These are phyloP conservation scores for Scolopax mira DNA, from an alignment of 2,113 vertebrate species.

Conservation along the genomic window DNA sequence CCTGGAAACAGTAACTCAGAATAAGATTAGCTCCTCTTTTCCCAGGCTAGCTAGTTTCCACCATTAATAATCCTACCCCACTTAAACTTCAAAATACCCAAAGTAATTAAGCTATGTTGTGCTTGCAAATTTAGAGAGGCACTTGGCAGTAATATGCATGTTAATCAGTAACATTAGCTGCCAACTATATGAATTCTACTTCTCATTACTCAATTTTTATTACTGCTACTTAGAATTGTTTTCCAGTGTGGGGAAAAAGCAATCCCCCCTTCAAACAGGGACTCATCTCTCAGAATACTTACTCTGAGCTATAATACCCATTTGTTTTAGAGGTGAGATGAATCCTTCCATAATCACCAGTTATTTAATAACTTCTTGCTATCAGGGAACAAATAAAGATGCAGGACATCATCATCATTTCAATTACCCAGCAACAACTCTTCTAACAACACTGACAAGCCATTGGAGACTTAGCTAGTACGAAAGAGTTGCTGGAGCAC, in stretches of 20 bases:
- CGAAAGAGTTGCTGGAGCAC: neutral
- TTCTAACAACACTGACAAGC: neutral
- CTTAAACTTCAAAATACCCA: neutral
- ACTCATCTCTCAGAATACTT: neutral
- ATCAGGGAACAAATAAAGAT: neutral
- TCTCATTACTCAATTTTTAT: neutral
- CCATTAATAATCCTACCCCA: neutral
- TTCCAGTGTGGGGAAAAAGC: neutral
- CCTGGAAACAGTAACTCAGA: neutral
- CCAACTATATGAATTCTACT: neutral
- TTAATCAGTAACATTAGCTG: neutral
- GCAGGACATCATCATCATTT: neutral
- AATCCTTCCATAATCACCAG: neutral
- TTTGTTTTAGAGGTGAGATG: neutral
- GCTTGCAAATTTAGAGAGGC: neutral
- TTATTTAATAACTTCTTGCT: neutral
- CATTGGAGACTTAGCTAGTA: neutral
- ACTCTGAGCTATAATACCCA: neutral
- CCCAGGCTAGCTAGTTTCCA: neutral
- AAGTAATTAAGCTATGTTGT: neutral
- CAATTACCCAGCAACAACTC: neutral
- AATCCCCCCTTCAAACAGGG: neutral
- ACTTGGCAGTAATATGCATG: neutral
- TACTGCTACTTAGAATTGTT: neutral
- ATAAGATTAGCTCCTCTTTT: neutral